Conservation (phyloP, 1,140 invertebrate species). For the Drosophila tristis region DNA sequence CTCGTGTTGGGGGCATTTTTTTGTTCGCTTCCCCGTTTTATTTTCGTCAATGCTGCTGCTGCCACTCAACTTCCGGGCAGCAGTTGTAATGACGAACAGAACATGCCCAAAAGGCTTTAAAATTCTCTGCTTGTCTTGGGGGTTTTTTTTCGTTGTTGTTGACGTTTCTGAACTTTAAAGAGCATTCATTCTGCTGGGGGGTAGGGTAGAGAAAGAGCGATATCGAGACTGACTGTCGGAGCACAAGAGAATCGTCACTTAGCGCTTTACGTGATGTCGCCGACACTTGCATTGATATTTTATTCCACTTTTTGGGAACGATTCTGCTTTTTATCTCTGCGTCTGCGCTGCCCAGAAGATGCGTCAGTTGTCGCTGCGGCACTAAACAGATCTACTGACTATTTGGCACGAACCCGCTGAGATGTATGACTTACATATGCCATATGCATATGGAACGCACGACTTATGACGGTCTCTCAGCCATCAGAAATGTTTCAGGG, state of each 20-base stretch:
- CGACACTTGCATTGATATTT: constrained; percentile 30
- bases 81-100: constrained; percentile 27
- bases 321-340: constrained; percentile 39
- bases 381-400: constrained; percentile 41
- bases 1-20: constrained; percentile 30
- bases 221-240: constrained; percentile 4
- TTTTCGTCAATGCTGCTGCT: constrained; percentile 49
- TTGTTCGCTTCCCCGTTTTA: constrained; percentile 64
- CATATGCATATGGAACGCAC: constrained; percentile 7
- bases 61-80: constrained; percentile 48
- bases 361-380: constrained; percentile 55
- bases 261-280: constrained; percentile 64
- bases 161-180: constrained; percentile 4
- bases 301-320: constrained; percentile 24
- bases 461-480: constrained; percentile 6
- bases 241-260: constrained; percentile 21
- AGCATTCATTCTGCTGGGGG: constrained; percentile 10
- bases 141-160: not conserved
- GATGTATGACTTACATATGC: constrained; percentile 23
- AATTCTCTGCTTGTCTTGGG: constrained; percentile 1
- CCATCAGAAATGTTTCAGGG: constrained; percentile 27
- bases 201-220: constrained; percentile 1
- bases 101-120: constrained; percentile 31
- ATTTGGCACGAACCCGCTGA: constrained; percentile 61
- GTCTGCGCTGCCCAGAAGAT: constrained; percentile 47